Evolutionary conservation across 2,888 invertebrate species (phyloP).

Genomic region (Caenorhabditis zanzibari): DNA sequence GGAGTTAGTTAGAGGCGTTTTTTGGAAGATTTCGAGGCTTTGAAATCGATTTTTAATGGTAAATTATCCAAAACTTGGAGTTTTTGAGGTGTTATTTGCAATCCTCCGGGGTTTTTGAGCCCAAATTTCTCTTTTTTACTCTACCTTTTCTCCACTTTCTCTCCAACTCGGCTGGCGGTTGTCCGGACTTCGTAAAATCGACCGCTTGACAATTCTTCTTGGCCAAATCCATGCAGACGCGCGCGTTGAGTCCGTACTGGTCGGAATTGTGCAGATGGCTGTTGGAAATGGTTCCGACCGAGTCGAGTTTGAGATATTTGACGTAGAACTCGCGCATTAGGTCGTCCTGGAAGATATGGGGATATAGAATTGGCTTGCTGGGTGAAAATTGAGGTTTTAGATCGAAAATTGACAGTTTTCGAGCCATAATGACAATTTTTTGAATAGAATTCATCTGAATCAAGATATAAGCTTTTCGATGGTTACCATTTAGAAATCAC

Average conservation of each 20-base stretch:
- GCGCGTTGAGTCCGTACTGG: conserved; percentile 78
- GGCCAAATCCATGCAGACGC: conserved; percentile 79
- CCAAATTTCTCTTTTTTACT: too few relatives aligned
- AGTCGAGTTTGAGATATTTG: conserved; percentile 83
- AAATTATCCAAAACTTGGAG: too few relatives aligned
- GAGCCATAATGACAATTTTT: neutral
- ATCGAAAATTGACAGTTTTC: neutral
- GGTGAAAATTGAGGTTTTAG: conserved; percentile 2
- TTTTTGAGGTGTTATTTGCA: too few relatives aligned
- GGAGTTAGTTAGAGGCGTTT: too few relatives aligned
- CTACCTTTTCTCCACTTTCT: conserved; percentile 61
- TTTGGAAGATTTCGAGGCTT: too few relatives aligned
- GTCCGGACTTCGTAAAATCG: conserved; percentile 79
- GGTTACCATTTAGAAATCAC: too few relatives aligned
- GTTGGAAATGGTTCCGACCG: conserved; percentile 83
- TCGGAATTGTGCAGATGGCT: conserved; percentile 84
- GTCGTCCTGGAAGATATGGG: conserved; percentile 77
- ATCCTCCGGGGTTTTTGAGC: too few relatives aligned
- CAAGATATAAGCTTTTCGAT: neutral
- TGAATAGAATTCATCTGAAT: neutral
- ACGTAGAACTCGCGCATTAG: conserved; percentile 81
- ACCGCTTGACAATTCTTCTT: conserved; percentile 82
- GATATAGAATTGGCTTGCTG: conserved; percentile 73
- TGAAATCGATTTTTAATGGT: too few relatives aligned
- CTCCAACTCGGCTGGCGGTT: conserved; percentile 64